A percentile compares a stretch with the other conserved stretches of the same genome.
These are phyloP conservation scores for Acanthis flammea DNA, from an alignment of 2,797 vertebrate genomes.

Conservation along the genomic window DNA sequence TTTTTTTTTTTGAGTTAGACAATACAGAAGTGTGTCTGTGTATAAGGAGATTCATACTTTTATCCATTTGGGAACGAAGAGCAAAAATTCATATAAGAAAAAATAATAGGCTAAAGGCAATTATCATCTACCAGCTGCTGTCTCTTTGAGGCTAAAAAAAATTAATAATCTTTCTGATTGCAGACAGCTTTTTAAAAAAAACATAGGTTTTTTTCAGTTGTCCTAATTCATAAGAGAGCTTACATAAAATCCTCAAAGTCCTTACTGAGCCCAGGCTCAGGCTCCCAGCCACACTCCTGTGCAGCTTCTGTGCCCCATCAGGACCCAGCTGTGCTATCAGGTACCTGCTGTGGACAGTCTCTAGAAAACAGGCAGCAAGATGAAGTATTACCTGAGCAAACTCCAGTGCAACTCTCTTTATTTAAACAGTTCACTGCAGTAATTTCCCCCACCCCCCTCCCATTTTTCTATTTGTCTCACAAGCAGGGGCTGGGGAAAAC, in stretches of 20 bases:
- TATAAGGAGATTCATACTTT: neutral
- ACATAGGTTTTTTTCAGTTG: neutral
- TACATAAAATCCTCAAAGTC: neutral
- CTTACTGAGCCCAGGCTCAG: neutral
- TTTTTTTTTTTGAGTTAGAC: neutral
- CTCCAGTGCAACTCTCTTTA: neutral
- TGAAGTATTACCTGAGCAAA: neutral
- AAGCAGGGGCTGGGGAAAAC: neutral
- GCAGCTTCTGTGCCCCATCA: neutral
- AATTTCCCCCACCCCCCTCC: rapidly evolving
- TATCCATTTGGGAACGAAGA: neutral
- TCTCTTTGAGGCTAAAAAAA: neutral
- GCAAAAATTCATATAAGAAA: neutral
- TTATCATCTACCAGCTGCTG: neutral
- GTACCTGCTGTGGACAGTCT: neutral
- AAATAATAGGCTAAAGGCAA: neutral
- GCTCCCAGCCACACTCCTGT: neutral
- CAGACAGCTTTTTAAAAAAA: neutral
- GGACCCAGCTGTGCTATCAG: neutral
- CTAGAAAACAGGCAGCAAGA: neutral
- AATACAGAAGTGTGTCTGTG: neutral
- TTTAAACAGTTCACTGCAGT: neutral
- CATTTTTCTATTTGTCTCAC: neutral
- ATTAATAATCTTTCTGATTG: neutral
- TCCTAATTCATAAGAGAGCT: neutral